These are phyloP conservation scores for Phylloscopus trochiloides DNA, from an alignment of 2,113 vertebrate genomes.

Conservation along the genomic window DNA sequence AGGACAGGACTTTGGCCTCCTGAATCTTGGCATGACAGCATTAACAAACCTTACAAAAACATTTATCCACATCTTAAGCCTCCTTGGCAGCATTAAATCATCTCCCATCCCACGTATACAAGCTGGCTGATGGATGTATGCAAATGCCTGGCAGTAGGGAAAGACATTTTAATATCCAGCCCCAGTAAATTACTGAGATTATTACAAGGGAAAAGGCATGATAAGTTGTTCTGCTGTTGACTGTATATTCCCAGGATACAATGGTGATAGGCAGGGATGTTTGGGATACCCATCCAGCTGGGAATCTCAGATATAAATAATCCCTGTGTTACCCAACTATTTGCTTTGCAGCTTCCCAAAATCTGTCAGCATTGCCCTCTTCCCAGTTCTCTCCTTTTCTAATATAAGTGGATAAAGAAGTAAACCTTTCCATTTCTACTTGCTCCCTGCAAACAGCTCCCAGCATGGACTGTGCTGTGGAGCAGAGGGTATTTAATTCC, in stretches of 20 bases:
- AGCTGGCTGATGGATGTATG: slow-evolving; percentile 54
- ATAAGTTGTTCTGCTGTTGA: slow-evolving; percentile 18
- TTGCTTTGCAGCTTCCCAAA: not conserved
- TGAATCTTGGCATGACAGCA: not conserved
- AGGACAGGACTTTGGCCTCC: not conserved
- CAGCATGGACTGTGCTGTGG: fast-evolving
- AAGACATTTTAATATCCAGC: slow-evolving; percentile 37
- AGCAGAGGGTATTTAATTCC: not conserved
- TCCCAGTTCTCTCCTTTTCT: not conserved
- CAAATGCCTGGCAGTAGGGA: not conserved
- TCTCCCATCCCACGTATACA: slow-evolving; percentile 14
- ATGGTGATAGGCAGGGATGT: not conserved
- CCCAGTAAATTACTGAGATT: slow-evolving; percentile 41
- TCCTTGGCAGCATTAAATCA: slow-evolving; percentile 37
- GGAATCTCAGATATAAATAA: not conserved
- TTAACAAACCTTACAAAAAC: slow-evolving; percentile 39
- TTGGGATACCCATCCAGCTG: not conserved
- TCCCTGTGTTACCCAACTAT: not conserved
- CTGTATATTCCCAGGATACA: not conserved
- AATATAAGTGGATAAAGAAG: not conserved
- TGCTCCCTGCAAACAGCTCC: not conserved
- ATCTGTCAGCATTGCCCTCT: not conserved
- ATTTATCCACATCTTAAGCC: slow-evolving; percentile 42
- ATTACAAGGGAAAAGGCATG: slow-evolving; percentile 14
- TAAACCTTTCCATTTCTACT: not conserved